Conservation (phyloP, 2,888 invertebrate species). For the Netelia melanura region DNA sequence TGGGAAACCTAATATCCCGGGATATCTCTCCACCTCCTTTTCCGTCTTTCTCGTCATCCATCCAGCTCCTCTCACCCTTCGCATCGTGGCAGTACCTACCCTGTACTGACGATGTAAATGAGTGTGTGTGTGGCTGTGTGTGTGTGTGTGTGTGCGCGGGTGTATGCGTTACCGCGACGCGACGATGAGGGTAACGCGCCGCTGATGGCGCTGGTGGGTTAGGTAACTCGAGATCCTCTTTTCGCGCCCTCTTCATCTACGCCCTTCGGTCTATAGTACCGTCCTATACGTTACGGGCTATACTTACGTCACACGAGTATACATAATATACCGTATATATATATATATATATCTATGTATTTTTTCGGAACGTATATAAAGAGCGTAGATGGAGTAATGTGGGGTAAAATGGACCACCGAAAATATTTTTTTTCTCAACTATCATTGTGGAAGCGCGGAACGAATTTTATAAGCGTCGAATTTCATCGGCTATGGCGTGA, state of each 20-base stretch:
- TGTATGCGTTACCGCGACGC: neutral
- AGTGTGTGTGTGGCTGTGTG: slow-evolving; percentile 13
- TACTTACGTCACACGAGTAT: neutral
- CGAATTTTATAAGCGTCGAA: too few species aligned
- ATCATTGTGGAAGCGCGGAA: too few species aligned
- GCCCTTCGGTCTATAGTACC: slow-evolving; percentile 11
- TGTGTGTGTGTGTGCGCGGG: neutral
- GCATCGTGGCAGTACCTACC: neutral
- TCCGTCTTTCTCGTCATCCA: slow-evolving; percentile 22
- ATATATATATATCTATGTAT: too few species aligned
- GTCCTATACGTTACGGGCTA: neutral
- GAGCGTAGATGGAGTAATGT: too few species aligned
- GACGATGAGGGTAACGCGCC: slow-evolving; percentile 21
- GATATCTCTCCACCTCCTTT: slow-evolving; percentile 17
- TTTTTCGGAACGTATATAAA: too few species aligned
- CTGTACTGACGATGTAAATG: slow-evolving; percentile 18
- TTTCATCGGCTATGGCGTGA: too few species aligned
- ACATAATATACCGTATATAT: neutral
- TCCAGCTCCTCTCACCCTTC: slow-evolving; percentile 16
- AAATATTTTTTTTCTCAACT: too few species aligned
- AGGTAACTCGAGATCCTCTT: slow-evolving; percentile 58
- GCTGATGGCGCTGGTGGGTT: slow-evolving; percentile 28
- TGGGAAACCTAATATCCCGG: slow-evolving; percentile 84
- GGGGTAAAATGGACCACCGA: too few species aligned
- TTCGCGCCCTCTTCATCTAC: slow-evolving; percentile 35